Conservation (phyloP, 2,888 invertebrate species). For the Mystacides longicornis region DNA sequence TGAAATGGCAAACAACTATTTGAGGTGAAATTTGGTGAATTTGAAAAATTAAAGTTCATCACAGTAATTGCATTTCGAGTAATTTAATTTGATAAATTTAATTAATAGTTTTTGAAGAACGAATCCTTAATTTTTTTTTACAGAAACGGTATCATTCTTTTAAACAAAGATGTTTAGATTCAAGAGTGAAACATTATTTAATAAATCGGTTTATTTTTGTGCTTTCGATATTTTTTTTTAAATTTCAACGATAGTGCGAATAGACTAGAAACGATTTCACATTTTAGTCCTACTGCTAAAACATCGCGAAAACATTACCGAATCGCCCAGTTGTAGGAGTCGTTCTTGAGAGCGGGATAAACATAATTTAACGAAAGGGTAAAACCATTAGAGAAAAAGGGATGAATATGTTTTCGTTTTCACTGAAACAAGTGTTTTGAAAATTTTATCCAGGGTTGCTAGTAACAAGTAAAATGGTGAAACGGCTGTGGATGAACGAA, state of each 20-base stretch:
- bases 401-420: background rate
- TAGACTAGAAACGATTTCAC: background rate
- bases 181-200: no score
- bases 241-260: background rate
- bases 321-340: background rate
- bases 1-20: no score
- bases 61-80: no score
- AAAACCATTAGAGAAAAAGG: background rate
- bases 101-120: no score
- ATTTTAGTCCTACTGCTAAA: background rate
- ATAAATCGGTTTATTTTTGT: no score
- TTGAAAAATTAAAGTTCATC: no score
- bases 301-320: background rate
- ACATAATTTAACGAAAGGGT: background rate
- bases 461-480: slow-evolving; percentile 8
- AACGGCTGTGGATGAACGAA: background rate
- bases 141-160: no score
- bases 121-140: no score
- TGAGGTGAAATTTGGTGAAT: no score
- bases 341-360: slow-evolving; percentile 2
- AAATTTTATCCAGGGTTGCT: background rate
- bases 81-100: background rate
- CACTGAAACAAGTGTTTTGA: background rate
- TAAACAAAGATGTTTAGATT: no score
- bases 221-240: no score